Conservation (phyloP, 2,113 vertebrate genomes). For the Lates calcarifer region DNA sequence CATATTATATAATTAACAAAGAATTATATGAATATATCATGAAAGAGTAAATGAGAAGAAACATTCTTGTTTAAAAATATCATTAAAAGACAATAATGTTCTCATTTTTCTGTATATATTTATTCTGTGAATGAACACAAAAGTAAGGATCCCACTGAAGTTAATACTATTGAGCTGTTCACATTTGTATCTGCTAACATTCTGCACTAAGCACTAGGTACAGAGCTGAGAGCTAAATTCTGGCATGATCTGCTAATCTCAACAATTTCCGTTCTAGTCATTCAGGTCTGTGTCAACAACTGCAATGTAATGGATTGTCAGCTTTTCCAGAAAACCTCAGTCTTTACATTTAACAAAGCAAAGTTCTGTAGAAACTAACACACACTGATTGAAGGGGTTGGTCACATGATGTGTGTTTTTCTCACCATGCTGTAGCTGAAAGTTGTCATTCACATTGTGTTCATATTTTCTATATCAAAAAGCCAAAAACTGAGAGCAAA, state of each 20-base stretch:
- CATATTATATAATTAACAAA: no score
- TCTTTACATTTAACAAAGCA: not conserved
- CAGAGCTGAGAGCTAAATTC: no score
- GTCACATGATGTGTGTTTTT: not conserved
- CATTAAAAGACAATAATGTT: not conserved
- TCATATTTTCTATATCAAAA: not conserved
- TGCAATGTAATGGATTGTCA: no score
- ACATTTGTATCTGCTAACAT: not conserved
- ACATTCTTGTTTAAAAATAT: not conserved
- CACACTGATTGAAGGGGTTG: not conserved
- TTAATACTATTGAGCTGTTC: not conserved
- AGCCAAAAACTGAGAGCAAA: not conserved
- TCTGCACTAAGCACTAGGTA: no score
- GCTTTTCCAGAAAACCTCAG: not conserved
- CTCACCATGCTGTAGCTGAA: not conserved
- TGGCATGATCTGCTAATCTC: no score
- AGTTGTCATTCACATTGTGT: no score
- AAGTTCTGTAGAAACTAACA: not conserved
- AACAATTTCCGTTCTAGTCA: no score
- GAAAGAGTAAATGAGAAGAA: not conserved
- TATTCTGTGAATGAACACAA: constrained; percentile 3
- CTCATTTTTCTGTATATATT: not conserved
- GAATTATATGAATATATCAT: not conserved
- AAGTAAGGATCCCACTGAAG: not conserved
- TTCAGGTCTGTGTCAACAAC: not conserved